Evolutionary conservation across 1,140 invertebrate genomes (phyloP), one percentile per base, ranked within the genome.

Genomic region (Drosophila mojavensis): DNA sequence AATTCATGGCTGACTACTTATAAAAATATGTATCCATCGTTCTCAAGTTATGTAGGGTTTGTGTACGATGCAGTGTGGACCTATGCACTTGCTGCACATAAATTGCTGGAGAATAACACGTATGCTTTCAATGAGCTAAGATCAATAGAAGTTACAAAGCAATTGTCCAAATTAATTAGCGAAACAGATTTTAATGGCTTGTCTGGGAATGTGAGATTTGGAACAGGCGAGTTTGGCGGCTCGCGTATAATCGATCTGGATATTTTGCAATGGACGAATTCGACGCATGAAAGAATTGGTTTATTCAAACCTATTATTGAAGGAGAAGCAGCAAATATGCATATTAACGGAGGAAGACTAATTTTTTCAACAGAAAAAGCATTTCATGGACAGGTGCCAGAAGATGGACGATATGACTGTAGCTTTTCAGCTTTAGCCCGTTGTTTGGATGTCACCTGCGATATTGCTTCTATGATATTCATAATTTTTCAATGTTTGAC

Each of bases 41-140:
- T 71, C 5, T 86, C 78, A 5, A 86, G 78, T 73, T 97, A 96
- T 92, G 96, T 95, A 7, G 96, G 96, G 1, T 97, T 95, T 79
- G 94, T 95, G 0, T 97, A 97, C 90, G 97, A 98, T 93, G 97
- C 96, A 0, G 95, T 97, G 48, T 97, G 97, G 97, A 95, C 95
- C 1, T 97, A 96, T 90, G 97, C 96, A 5, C 93, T 94, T 15
- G 96, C 96, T 1, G 83, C 84, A 0, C 73, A 85, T 33, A 80
- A 82, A 67, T 47, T 92, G 3, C 41, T 86, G 0, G 5, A 39
- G 7, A 59, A 78, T 5, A 61, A 90, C 41, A 54, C 70, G 0
- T 65, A 69, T 51, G 48, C 78, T 10, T 68, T 93, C 0, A 91
- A 90, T 36, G 78, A 91, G 43, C 78, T 94, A 9, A 92, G 93